Conservation (phyloP, 1,140 invertebrate species). For the Dinoponera quadriceps region DNA sequence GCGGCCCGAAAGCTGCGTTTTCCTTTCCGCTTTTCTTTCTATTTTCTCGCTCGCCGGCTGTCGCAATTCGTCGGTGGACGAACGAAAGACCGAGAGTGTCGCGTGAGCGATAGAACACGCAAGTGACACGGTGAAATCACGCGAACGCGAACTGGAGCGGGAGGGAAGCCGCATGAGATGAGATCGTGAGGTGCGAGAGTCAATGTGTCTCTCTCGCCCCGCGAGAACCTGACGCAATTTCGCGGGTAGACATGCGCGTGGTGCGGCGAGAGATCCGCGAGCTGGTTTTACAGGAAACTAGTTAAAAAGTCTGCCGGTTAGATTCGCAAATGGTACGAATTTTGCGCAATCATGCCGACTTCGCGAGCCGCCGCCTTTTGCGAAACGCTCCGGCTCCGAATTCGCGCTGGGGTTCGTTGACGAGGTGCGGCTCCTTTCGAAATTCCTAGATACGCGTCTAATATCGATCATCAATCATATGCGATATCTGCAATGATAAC, state of each 20-base stretch:
- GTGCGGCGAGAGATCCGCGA: slow-evolving; percentile 42
- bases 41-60: slow-evolving; percentile 44
- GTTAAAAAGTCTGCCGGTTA: background rate
- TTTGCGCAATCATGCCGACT: background rate
- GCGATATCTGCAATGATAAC: background rate
- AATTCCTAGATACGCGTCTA: background rate
- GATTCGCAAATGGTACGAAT: slow-evolving; percentile 19
- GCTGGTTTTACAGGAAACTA: slow-evolving; percentile 1
- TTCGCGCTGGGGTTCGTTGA: background rate
- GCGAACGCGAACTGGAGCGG: slow-evolving; percentile 63
- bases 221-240: slow-evolving; percentile 54
- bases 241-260: slow-evolving; percentile 38
- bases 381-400: background rate
- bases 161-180: slow-evolving; percentile 59
- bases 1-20: background rate
- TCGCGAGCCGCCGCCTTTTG: background rate
- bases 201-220: slow-evolving; percentile 14
- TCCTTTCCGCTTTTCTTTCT: background rate
- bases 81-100: slow-evolving; percentile 8
- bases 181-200: slow-evolving; percentile 57
- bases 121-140: slow-evolving; percentile 59
- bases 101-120: slow-evolving; percentile 4
- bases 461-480: background rate
- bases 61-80: slow-evolving; percentile 62
- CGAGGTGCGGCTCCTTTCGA: background rate